Conservation (phyloP, 2,888 invertebrate species). For the Drosophila kuntzei region DNA sequence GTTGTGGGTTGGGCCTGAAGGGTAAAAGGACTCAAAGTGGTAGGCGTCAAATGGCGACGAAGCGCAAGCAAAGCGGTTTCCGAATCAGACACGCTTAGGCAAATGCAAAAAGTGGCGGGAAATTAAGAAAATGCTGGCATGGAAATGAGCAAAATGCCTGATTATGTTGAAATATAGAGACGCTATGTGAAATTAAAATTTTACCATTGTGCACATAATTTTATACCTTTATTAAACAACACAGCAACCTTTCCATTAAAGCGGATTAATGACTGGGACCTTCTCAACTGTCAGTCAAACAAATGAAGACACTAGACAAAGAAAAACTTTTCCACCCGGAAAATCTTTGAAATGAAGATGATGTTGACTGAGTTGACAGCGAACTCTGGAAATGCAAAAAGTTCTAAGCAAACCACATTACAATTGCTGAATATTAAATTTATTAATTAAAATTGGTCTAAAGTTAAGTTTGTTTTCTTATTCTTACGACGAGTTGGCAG, state of each 20-base stretch:
- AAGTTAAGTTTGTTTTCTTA: neutral
- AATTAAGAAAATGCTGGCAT: constrained; percentile 71
- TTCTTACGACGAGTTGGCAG: neutral
- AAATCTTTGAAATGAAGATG: constrained; percentile 30
- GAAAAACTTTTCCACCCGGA: constrained; percentile 23
- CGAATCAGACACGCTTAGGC: constrained; percentile 66
- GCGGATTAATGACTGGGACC: constrained; percentile 30
- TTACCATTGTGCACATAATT: constrained; percentile 85
- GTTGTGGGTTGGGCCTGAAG: neutral
- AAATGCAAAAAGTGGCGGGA: constrained; percentile 65
- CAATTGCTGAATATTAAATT: constrained; percentile 19
- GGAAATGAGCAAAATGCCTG: constrained; percentile 56
- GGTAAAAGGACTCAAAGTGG: constrained; percentile 39
- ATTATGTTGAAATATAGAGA: constrained; percentile 22
- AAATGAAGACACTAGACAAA: constrained; percentile 35
- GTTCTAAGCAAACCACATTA: constrained; percentile 1
- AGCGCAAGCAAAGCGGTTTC: constrained; percentile 62
- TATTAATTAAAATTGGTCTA: neutral
- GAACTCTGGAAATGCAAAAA: constrained; percentile 1
- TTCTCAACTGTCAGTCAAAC: constrained; percentile 26
- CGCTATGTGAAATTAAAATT: constrained; percentile 83
- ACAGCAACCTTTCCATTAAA: constrained; percentile 10
- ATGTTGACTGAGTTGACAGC: constrained; percentile 28
- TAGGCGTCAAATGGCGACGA: constrained; percentile 57
- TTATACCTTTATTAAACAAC: constrained; percentile 63